A percentile compares a stretch with the other conserved stretches of the same genome.
phyloP scores from a whole-genome alignment of 2,113 vertebrate genomes.

The Pipra filicauda region DNA sequence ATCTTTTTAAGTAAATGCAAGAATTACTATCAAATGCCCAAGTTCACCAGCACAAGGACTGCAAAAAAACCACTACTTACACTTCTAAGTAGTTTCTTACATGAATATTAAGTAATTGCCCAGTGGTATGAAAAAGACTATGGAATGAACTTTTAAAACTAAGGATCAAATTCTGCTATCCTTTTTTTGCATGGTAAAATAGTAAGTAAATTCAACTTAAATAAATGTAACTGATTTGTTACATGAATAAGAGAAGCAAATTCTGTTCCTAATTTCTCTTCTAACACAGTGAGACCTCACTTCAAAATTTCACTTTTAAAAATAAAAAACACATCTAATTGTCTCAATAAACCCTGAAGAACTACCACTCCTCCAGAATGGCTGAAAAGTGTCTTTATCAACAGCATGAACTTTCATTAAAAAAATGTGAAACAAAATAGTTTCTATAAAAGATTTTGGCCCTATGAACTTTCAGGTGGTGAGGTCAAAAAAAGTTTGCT shows the following conservation, averaged over 20 bases:
- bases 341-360: not conserved
- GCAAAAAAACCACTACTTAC: not conserved
- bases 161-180: not conserved
- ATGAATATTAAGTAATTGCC: not conserved
- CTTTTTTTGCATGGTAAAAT: not conserved
- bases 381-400: not conserved
- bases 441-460: not conserved
- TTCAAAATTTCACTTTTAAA: not conserved
- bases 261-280: not conserved
- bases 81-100: not conserved
- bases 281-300: not conserved
- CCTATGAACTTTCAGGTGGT: not conserved
- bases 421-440: not conserved
- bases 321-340: not conserved
- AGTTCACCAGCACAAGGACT: not conserved
- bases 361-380: not conserved
- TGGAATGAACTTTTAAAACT: not conserved
- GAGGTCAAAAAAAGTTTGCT: not conserved
- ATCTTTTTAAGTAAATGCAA: not conserved
- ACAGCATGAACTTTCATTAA: not conserved
- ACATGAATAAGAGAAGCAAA: not conserved
- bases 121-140: not conserved
- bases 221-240: not conserved
- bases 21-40: not conserved
- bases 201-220: not conserved